Evolutionary conservation across 1,140 invertebrate species (phyloP), one percentile per base, ranked within the genome.

Genomic region (Rhizoglyphus robini): DNA sequence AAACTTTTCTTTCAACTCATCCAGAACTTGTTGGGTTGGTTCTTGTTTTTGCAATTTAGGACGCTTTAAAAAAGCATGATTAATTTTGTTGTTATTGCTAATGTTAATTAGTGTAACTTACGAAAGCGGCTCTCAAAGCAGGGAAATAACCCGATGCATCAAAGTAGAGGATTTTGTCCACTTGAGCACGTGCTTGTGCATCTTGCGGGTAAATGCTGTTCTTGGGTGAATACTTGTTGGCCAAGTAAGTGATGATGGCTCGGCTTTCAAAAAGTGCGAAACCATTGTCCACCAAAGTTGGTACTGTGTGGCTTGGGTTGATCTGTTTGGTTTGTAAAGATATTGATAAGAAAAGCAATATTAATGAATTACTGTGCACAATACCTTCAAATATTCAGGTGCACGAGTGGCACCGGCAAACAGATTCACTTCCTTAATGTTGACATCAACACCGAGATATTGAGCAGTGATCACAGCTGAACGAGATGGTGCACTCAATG

Each of bases 161-260:
- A 73, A 88, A 90, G 70, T 83, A 83, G 30, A 90, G 75, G 65
- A 84, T 77, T 69, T 85, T 83, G 73, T 89, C 83, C 13, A 90
- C 80, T 0, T 85, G 0, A 5, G 85, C 86, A 58, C 85, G 80
- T 68, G 81, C 74, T 69, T 83, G 81, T 0, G 81, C 76, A 67
- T 84, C 81, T 70, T 81, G 82, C 23, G 86, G 86, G 73, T 86
- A 87, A 27, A 87, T 76, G 76, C 70, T 82, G 15, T 81, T 82
- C 4, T 51, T 49, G 72, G 86, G 84, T 31, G 78, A 83, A 72
- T 88, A 88, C 54, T 68, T 59, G 30, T 71, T 69, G 32, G 54
- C 61, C 47, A 70, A 49, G 38, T 70, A 70, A 1, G n/a, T 23
- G 4, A 69, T 13, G 48, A 70, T 70, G n/a, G 69, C 69, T 38